A percentile compares a stretch with the other conserved stretches of the same genome.
These are phyloP conservation scores for Passer montanus DNA, from an alignment of 2,113 vertebrate species.

Conservation along the genomic window DNA sequence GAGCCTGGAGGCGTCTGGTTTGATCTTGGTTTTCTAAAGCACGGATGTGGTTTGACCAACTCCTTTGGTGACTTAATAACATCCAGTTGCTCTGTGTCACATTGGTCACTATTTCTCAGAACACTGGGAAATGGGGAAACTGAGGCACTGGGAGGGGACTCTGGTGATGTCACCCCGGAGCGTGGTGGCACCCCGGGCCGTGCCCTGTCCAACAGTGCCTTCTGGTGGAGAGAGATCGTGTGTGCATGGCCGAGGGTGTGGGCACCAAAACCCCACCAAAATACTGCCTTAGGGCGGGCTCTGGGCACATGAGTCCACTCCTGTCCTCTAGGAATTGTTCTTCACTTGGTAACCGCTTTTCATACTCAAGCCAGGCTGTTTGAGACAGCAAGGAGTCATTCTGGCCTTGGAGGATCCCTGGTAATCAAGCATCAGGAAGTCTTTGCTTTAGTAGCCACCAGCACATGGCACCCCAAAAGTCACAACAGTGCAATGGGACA, in stretches of 20 bases:
- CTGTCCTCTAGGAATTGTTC: not conserved
- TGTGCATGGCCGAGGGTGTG: not conserved
- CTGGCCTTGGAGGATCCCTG: not conserved
- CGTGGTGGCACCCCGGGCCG: not conserved
- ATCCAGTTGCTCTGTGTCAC: not conserved
- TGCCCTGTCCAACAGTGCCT: constrained; percentile 52
- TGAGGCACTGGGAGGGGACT: not conserved
- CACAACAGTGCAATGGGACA: constrained; percentile 21
- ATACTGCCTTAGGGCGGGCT: not conserved
- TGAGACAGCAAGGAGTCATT: not conserved
- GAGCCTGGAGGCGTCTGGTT: not conserved
- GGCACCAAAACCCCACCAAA: not conserved
- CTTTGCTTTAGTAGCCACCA: not conserved
- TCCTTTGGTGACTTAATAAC: not conserved
- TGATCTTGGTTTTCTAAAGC: not conserved
- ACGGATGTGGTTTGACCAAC: not conserved
- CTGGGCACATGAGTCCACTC: not conserved
- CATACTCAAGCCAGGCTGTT: not conserved
- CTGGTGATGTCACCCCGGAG: not conserved
- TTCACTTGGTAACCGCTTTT: not conserved
- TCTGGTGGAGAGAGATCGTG: not conserved
- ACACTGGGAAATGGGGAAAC: not conserved
- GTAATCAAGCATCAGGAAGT: constrained; percentile 44
- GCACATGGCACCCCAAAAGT: not conserved
- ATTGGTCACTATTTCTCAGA: rapidly evolving